A percentile compares a stretch with the other conserved stretches of the same genome.
These are phyloP conservation scores for Meriones unguiculatus DNA, from an alignment of 2,113 vertebrate genomes.

Conservation along the genomic window DNA sequence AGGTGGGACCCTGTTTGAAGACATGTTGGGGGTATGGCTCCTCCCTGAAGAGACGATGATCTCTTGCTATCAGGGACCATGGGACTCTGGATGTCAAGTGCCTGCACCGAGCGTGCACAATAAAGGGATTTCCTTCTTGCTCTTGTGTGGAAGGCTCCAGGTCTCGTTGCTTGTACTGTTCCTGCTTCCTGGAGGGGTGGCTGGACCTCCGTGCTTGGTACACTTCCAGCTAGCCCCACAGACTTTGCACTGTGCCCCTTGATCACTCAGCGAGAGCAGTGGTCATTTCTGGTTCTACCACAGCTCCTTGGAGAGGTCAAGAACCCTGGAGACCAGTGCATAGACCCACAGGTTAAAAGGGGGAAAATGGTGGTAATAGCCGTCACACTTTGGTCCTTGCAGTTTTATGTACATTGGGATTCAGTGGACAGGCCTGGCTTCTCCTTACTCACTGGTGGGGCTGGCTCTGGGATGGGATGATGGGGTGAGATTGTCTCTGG, in stretches of 20 bases:
- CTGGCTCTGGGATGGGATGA: neutral
- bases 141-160: neutral
- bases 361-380: no score
- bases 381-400: accelerated
- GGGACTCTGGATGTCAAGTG: constrained; percentile 47
- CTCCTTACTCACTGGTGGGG: neutral
- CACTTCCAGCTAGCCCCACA: neutral
- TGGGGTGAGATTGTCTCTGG: neutral
- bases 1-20: neutral
- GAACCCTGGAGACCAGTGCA: neutral
- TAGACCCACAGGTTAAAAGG: neutral
- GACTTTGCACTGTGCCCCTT: no score
- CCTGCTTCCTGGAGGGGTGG: no score
- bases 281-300: neutral
- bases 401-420: neutral
- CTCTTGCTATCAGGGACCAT: neutral
- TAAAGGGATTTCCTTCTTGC: constrained; percentile 58
- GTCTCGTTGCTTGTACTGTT: neutral
- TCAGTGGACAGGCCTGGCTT: neutral
- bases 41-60: neutral
- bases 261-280: neutral
- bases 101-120: constrained; percentile 60
- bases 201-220: neutral
- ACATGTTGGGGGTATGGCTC: neutral
- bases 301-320: neutral